phyloP scores from a whole-genome alignment of 92 coral and sea anemone genomes.

The Blastomussa wellsi region DNA sequence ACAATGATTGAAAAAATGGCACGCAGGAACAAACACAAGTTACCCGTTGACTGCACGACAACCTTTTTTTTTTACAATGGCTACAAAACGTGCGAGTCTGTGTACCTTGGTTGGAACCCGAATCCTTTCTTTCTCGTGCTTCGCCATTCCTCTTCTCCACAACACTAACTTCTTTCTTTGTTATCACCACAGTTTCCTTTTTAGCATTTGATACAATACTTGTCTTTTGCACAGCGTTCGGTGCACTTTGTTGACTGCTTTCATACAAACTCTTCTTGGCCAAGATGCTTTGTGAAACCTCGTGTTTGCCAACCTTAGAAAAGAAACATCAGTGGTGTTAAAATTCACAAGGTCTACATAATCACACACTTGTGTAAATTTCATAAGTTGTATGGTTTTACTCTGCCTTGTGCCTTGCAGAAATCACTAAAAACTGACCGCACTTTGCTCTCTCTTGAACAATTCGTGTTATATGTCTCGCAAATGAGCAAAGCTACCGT shows the following conservation, averaged over 20 bases:
- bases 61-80: background rate
- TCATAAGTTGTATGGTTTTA: no score
- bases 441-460: no score
- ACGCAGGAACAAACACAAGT: no score
- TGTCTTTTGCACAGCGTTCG: slow-evolving; percentile 42
- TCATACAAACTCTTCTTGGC: slow-evolving; percentile 57
- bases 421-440: no score
- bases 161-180: slow-evolving; percentile 27
- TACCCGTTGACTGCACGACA: no score
- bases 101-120: slow-evolving; percentile 1
- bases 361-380: no score
- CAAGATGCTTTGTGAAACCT: slow-evolving; percentile 49
- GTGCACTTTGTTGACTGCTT: slow-evolving; percentile 23
- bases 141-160: background rate
- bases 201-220: background rate
- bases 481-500: no score
- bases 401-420: no score
- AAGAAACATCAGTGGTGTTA: background rate
- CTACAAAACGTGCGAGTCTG: background rate
- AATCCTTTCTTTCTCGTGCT: background rate
- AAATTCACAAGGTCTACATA: no score
- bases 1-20: no score
- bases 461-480: no score
- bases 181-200: slow-evolving; percentile 4
- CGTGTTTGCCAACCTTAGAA: slow-evolving; percentile 39